Evolutionary conservation across 2,888 invertebrate genomes (phyloP).

Genomic region (Bombylius discolor): DNA sequence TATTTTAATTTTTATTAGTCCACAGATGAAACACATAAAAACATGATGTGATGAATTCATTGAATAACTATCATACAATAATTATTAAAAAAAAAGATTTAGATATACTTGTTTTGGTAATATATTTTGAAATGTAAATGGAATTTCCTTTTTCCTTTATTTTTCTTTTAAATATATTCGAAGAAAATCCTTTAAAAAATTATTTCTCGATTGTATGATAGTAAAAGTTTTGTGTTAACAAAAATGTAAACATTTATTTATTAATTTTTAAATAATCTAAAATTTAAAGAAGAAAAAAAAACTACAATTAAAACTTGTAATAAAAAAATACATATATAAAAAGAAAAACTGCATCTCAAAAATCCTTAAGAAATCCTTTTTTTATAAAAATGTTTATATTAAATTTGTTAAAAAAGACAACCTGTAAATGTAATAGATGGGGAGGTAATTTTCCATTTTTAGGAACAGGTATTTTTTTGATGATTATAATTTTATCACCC

Average conservation of each 20-base stretch:
- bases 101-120: too few species aligned
- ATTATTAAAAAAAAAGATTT: too few species aligned
- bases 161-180: too few species aligned
- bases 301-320: background rate
- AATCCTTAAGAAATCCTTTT: background rate
- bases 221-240: too few species aligned
- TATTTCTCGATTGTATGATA: too few species aligned
- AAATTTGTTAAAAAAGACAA: background rate
- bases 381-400: background rate
- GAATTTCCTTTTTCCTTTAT: too few species aligned
- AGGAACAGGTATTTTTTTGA: conserved; percentile 34
- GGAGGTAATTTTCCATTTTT: conserved; percentile 36
- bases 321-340: background rate
- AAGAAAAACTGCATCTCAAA: background rate
- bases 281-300: background rate
- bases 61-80: background rate
- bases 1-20: background rate
- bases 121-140: too few species aligned
- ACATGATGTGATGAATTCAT: too few species aligned
- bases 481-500: conserved; percentile 37
- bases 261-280: too few species aligned
- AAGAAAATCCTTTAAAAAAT: too few species aligned
- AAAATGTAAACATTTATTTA: too few species aligned
- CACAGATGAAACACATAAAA: background rate
- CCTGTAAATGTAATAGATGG: conserved; percentile 12